A percentile compares a stretch with the other conserved stretches of the same genome.
Conservation (phyloP, 2,113 vertebrate genomes). For the Hemibates koningsi region DNA sequence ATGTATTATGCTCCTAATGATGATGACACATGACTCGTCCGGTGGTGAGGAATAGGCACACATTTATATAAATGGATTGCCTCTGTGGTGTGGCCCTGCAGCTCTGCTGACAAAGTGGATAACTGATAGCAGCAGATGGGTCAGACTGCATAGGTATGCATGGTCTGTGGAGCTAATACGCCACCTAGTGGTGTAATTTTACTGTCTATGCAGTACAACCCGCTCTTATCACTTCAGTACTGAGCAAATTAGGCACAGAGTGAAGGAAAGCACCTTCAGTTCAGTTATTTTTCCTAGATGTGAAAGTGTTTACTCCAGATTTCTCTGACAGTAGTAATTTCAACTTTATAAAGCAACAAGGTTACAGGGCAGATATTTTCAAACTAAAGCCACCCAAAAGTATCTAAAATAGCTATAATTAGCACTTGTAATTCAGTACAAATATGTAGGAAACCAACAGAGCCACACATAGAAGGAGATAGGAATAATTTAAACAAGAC, state of each 20-base stretch:
- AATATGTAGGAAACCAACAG: not conserved
- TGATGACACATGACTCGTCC: constrained; percentile 42
- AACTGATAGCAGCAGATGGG: not conserved
- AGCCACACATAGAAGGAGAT: not conserved
- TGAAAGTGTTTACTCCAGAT: not conserved
- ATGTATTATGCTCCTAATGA: constrained; percentile 19
- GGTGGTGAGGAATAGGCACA: not conserved
- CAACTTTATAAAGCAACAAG: not conserved
- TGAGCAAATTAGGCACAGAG: not conserved
- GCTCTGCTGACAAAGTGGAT: constrained; percentile 34
- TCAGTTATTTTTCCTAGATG: not conserved
- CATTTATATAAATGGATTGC: constrained; percentile 37
- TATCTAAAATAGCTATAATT: not conserved
- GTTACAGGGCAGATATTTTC: not conserved
- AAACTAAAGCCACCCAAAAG: not conserved
- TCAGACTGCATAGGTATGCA: not conserved
- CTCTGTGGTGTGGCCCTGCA: constrained; percentile 5
- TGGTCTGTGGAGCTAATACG: not conserved
- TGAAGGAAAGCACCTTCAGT: not conserved
- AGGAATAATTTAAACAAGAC: not conserved
- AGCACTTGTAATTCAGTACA: not conserved
- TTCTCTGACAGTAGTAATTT: not conserved
- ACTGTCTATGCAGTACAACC: not conserved
- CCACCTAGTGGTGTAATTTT: constrained; percentile 42
- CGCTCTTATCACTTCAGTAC: not conserved